Evolutionary conservation across 37 sponge, comb jelly and placozoan species (phyloP).

Genomic region (Ianthella basta): DNA sequence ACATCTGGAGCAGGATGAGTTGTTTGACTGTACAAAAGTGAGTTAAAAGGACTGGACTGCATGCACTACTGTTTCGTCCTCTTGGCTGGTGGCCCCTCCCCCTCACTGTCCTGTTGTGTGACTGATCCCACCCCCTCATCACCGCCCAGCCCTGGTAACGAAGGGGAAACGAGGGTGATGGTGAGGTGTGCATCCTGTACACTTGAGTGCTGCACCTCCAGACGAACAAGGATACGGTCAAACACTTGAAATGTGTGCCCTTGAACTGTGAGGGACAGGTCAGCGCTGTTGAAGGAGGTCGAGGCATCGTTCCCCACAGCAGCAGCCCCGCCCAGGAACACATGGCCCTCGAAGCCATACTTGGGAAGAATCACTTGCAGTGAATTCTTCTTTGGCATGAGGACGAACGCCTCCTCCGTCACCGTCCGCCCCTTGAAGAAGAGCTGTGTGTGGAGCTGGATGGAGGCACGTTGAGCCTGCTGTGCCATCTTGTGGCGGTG

Average conservation of each 20-base stretch:
- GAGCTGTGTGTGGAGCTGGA: slow-evolving; percentile 88
- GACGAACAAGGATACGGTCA: slow-evolving; percentile 77
- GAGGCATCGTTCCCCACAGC: background rate
- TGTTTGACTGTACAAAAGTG: too few relatives aligned
- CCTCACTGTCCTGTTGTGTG: too few relatives aligned
- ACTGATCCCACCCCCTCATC: too few relatives aligned
- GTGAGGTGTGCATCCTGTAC: slow-evolving; percentile 77
- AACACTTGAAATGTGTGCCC: slow-evolving; percentile 67
- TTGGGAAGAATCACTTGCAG: slow-evolving; percentile 89
- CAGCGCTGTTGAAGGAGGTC: slow-evolving; percentile 37
- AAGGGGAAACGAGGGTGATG: slow-evolving; percentile 72
- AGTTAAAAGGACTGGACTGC: too few relatives aligned
- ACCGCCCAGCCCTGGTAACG: slow-evolving; percentile 49
- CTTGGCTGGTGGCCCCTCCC: too few relatives aligned
- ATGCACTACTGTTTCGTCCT: too few relatives aligned
- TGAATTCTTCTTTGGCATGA: slow-evolving; percentile 85
- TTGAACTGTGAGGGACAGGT: slow-evolving; percentile 55
- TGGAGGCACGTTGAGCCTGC: slow-evolving; percentile 85
- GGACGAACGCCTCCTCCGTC: slow-evolving; percentile 83
- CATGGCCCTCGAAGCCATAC: slow-evolving; percentile 83
- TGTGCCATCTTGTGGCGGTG: slow-evolving; percentile 94
- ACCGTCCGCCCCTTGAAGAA: slow-evolving; percentile 78
- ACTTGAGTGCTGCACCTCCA: slow-evolving; percentile 69
- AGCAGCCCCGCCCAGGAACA: slow-evolving; percentile 65
- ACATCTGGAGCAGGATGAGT: too few relatives aligned